Conservation (phyloP, 1,140 invertebrate species). For the Laupala kohalensis region DNA sequence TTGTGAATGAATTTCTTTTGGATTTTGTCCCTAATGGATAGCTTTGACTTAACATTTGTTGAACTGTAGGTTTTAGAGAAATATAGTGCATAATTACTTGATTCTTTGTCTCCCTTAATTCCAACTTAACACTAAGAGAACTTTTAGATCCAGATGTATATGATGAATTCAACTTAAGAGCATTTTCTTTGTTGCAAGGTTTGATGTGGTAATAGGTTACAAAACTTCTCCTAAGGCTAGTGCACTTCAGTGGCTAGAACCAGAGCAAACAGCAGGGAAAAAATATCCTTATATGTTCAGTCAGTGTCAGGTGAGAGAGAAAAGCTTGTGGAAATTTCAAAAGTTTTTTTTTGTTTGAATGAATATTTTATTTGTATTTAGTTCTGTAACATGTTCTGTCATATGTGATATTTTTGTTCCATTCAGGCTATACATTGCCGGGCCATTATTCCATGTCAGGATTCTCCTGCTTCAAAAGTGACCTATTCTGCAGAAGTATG, state of each 20-base stretch:
- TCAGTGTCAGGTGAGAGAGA: constrained; percentile 65
- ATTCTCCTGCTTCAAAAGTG: constrained; percentile 82
- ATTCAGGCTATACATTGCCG: constrained; percentile 73
- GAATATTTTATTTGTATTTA: not conserved
- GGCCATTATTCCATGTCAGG: constrained; percentile 84
- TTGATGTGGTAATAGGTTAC: constrained; percentile 57
- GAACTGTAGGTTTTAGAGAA: not conserved
- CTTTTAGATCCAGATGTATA: not conserved
- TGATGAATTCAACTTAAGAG: not conserved
- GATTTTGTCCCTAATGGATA: not conserved
- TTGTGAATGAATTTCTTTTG: not conserved
- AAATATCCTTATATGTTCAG: constrained; percentile 81
- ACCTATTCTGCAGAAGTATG: constrained; percentile 70
- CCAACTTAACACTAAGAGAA: not conserved
- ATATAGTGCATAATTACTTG: not conserved
- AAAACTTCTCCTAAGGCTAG: constrained; percentile 56
- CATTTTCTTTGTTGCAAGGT: constrained; percentile 27
- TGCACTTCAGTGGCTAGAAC: constrained; percentile 79
- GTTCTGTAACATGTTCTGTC: not conserved
- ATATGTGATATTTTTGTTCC: constrained; percentile 13
- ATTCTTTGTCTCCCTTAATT: not conserved
- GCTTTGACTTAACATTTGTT: not conserved
- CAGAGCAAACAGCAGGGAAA: constrained; percentile 77
- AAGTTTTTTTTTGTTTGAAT: not conserved
- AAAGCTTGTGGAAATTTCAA: not conserved